phyloP scores from a whole-genome alignment of 2,888 invertebrate species.

The Diaprepes abbreviatus region DNA sequence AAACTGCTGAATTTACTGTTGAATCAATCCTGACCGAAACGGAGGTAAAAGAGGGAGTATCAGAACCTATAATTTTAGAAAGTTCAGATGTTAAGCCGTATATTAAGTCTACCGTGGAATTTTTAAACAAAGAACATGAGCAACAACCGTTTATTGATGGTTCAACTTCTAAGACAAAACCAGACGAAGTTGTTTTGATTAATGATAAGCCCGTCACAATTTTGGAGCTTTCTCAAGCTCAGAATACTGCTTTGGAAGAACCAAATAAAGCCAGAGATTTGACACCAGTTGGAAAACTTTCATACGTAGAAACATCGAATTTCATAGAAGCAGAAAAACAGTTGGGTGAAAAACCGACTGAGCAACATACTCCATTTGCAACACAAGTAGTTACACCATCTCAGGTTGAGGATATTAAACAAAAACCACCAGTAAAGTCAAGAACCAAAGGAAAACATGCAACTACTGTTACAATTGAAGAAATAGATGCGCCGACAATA shows the following conservation, averaged over 20 bases:
- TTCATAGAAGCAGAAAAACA: neutral
- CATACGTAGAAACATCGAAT: neutral
- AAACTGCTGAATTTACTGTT: slow-evolving; percentile 54
- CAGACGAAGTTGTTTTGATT: slow-evolving; percentile 48
- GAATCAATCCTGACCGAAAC: slow-evolving; percentile 60
- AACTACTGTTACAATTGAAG: slow-evolving; percentile 71
- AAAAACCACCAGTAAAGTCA: slow-evolving; percentile 55
- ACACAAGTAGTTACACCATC: neutral
- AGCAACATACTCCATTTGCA: neutral
- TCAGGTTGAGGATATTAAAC: slow-evolving; percentile 35
- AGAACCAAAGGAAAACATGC: slow-evolving; percentile 65
- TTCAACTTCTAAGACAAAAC: neutral
- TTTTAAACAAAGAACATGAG: slow-evolving; percentile 52
- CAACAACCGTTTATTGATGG: slow-evolving; percentile 31
- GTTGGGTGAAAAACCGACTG: too few species aligned
- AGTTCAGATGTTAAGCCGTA: neutral
- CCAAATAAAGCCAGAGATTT: neutral
- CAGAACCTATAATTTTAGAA: slow-evolving; percentile 29
- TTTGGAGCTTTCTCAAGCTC: slow-evolving; percentile 18
- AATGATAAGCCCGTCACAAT: slow-evolving; percentile 54
- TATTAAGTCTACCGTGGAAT: slow-evolving; percentile 50
- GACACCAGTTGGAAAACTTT: neutral
- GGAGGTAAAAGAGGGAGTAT: slow-evolving; percentile 50
- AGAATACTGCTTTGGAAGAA: neutral
- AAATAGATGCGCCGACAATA: slow-evolving; percentile 68